phyloP scores from a whole-genome alignment of 2,113 vertebrate genomes.

The Catharus bicknelli region DNA sequence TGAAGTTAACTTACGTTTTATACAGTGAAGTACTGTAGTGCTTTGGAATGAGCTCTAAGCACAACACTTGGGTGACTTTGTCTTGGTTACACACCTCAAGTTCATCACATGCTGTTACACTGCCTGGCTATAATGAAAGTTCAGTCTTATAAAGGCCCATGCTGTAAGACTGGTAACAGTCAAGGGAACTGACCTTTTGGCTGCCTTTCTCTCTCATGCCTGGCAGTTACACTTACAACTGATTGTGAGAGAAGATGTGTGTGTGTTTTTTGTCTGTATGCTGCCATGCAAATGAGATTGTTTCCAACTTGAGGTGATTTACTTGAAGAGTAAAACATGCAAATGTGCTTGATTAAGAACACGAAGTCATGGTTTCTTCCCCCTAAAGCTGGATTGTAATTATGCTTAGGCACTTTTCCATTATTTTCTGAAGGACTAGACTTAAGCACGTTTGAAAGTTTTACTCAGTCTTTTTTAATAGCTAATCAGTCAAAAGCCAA shows the following conservation, averaged over 20 bases:
- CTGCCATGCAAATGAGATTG: background rate
- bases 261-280: background rate
- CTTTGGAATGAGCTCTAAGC: background rate
- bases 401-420: background rate
- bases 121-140: background rate
- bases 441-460: background rate
- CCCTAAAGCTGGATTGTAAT: background rate
- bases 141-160: background rate
- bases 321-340: constrained; percentile 2
- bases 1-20: constrained; percentile 25
- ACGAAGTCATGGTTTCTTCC: background rate
- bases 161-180: background rate
- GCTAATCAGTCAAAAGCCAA: background rate
- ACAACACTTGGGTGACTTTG: background rate
- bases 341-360: background rate
- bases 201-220: background rate
- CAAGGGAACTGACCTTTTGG: background rate
- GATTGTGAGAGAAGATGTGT: background rate
- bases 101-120: background rate
- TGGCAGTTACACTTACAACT: background rate
- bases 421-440: background rate
- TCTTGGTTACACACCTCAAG: background rate
- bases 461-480: background rate
- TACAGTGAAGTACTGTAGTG: constrained; percentile 28
- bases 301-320: background rate